phyloP scores from a whole-genome alignment of 2,113 vertebrate species.

The Aegypius monachus region DNA sequence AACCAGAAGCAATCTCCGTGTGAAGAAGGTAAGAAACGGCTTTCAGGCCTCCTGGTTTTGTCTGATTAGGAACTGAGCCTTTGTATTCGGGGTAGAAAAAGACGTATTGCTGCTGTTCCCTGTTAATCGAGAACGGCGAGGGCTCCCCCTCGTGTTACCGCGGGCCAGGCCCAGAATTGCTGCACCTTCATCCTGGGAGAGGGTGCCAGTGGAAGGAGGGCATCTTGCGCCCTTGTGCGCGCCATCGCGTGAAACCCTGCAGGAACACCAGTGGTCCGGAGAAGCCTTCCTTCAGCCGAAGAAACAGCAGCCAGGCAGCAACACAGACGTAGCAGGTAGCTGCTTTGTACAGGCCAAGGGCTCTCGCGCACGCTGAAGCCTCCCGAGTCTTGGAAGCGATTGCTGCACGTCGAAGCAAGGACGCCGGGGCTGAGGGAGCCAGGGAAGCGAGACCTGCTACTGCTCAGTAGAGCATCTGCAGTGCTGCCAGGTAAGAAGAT shows the following conservation, averaged over 20 bases:
- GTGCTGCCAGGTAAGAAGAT: not conserved
- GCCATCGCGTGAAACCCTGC: fast-evolving
- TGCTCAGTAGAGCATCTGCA: not conserved
- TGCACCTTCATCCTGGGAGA: not conserved
- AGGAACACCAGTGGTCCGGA: not conserved
- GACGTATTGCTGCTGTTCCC: fast-evolving
- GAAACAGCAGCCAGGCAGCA: not conserved
- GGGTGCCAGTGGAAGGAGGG: fast-evolving
- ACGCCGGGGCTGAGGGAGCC: not conserved
- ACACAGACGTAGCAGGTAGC: fast-evolving
- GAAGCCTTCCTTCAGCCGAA: not conserved
- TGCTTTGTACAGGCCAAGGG: fast-evolving
- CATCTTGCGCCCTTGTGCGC: fast-evolving
- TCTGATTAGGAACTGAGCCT: not conserved
- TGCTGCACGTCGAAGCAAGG: not conserved
- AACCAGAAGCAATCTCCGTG: not conserved
- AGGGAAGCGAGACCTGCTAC: not conserved
- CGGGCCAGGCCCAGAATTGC: not conserved
- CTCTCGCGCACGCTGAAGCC: fast-evolving
- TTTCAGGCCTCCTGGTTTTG: not conserved
- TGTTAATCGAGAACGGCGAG: not conserved
- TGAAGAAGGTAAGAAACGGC: not conserved
- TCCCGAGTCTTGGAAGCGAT: fast-evolving
- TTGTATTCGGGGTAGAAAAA: not conserved
- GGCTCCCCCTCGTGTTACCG: slow-evolving; percentile 11